Conservation (phyloP, 2,888 invertebrate genomes). For the Drosophila maculinotata region DNA sequence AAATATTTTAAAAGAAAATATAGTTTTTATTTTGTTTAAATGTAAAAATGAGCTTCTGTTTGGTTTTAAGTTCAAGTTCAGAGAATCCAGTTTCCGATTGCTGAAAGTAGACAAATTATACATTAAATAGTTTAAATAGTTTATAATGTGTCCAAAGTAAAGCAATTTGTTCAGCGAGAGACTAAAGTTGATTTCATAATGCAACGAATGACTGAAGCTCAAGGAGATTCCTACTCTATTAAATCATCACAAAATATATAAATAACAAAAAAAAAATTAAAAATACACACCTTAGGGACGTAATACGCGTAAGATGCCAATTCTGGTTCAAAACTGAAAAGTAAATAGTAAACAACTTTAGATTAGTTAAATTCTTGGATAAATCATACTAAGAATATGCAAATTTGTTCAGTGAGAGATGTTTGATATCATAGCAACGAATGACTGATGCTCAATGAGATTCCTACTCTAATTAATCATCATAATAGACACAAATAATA, state of each 20-base stretch:
- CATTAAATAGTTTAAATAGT: conserved; percentile 4
- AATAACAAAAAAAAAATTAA: background rate
- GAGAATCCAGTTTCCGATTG: background rate
- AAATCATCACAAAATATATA: background rate
- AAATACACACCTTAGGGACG: conserved; percentile 18
- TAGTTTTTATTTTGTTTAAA: conserved; percentile 6
- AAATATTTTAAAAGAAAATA: conserved; percentile 7
- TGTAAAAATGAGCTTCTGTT: too few species aligned
- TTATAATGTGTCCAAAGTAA: background rate
- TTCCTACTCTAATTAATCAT: conserved; percentile 74
- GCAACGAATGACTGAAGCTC: conserved; percentile 12
- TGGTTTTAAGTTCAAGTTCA: background rate
- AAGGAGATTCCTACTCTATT: conserved; percentile 7
- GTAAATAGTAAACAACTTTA: background rate
- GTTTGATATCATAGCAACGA: conserved; percentile 72
- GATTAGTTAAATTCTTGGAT: background rate
- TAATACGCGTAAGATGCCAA: too few species aligned
- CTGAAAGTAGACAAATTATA: conserved; percentile 12
- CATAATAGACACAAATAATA: conserved; percentile 16
- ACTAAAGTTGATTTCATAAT: conserved; percentile 2
- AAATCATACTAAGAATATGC: background rate
- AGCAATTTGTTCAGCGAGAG: background rate
- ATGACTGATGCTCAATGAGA: conserved; percentile 81
- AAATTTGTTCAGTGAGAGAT: conserved; percentile 54
- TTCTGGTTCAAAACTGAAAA: background rate